A percentile compares a stretch with the other conserved stretches of the same genome.
Evolutionary conservation across 2,888 invertebrate species (phyloP).

Genomic region (Xestia xanthographa): DNA sequence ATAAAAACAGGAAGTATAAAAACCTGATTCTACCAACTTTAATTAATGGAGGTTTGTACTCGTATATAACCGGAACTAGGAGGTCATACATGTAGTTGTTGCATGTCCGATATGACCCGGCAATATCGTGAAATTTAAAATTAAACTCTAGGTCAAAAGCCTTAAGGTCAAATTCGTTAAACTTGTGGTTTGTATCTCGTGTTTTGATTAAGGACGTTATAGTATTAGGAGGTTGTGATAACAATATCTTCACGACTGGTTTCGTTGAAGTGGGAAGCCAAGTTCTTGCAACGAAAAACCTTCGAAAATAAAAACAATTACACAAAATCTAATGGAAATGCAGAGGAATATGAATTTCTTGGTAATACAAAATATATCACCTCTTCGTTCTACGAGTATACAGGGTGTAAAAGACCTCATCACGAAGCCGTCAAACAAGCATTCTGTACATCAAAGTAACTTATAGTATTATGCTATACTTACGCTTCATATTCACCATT

Average conservation of each 20-base stretch:
- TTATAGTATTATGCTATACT: no score
- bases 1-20: slow-evolving; percentile 10
- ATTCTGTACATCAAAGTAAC: no score
- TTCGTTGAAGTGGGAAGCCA: not conserved
- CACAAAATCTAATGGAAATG: no score
- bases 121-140: slow-evolving; percentile 32
- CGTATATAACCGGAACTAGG: slow-evolving; percentile 48
- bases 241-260: slow-evolving; percentile 1
- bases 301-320: not conserved
- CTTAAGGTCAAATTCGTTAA: slow-evolving; percentile 50
- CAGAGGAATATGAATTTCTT: no score
- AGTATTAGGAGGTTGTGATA: slow-evolving; percentile 10
- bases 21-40: not conserved
- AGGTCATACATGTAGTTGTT: slow-evolving; percentile 50
- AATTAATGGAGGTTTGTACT: slow-evolving; percentile 1
- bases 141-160: slow-evolving; percentile 47
- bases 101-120: slow-evolving; percentile 44
- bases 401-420: no score
- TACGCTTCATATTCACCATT: no score
- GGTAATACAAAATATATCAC: no score
- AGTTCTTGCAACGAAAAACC: not conserved
- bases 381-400: no score
- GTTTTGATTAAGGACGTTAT: slow-evolving; percentile 7
- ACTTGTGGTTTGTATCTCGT: slow-evolving; percentile 21
- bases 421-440: no score